A percentile compares a stretch with the other conserved stretches of the same genome.
Evolutionary conservation across 2,888 invertebrate species (phyloP).

Genomic region (Eudasyphora cyanicolor): DNA sequence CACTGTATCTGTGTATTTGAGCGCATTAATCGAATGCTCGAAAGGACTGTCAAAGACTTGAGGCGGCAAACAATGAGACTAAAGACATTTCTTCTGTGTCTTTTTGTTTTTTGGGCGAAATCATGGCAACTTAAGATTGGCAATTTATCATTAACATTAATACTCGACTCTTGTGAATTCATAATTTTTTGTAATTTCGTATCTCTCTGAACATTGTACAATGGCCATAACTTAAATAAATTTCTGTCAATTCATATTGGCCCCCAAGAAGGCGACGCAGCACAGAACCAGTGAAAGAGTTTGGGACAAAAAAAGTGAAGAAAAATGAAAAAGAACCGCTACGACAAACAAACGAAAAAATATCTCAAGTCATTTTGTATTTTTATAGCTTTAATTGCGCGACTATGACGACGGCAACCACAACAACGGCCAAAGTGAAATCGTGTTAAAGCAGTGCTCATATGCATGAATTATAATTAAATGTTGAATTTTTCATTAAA

Average conservation of each 20-base stretch:
- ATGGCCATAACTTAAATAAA: background rate
- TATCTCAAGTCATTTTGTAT: constrained; percentile 17
- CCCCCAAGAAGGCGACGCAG: background rate
- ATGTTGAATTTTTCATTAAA: constrained; percentile 52
- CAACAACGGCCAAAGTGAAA: constrained; percentile 57
- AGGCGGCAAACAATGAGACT: background rate
- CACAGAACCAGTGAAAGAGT: background rate
- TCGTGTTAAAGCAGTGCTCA: constrained; percentile 53
- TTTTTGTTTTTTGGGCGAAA: constrained; percentile 20
- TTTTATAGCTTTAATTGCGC: background rate
- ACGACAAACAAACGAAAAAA: constrained; percentile 13
- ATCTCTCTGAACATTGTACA: no score
- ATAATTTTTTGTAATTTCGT: background rate
- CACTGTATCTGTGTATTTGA: background rate
- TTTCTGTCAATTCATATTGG: constrained; percentile 45
- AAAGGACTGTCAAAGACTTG: background rate
- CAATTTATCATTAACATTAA: constrained; percentile 15
- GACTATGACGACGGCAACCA: background rate
- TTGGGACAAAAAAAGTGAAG: no score
- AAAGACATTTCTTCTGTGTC: constrained; percentile 32
- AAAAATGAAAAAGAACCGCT: background rate
- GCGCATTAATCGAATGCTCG: constrained; percentile 7
- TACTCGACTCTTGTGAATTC: constrained; percentile 3
- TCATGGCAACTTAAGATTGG: background rate
- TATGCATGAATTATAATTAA: constrained; percentile 58